phyloP scores from a whole-genome alignment of 2,888 invertebrate genomes.

The Pelosia muscerda region DNA sequence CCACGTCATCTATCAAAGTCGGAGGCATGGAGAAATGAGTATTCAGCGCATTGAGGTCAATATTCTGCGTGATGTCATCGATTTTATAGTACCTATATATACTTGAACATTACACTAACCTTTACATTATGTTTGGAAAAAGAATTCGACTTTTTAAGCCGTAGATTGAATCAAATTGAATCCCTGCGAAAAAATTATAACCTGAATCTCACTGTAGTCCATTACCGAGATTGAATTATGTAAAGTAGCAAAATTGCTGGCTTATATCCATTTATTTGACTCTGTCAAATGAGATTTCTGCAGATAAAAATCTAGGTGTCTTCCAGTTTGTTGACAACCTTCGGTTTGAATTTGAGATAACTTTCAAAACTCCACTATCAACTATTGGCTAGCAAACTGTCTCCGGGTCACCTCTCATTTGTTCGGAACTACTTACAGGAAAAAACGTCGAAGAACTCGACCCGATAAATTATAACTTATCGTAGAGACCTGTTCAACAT shows the following conservation, averaged over 20 bases:
- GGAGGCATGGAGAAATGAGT: too few relatives aligned
- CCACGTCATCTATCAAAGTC: too few relatives aligned
- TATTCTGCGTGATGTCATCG: too few relatives aligned
- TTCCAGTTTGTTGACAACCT: neutral
- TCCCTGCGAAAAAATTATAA: constrained; percentile 3
- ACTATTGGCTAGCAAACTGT: neutral
- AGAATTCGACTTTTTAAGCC: neutral
- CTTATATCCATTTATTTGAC: constrained; percentile 9
- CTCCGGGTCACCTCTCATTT: neutral
- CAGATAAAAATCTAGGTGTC: constrained; percentile 3
- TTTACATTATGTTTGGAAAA: neutral
- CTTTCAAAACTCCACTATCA: neutral
- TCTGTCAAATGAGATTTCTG: constrained; percentile 8
- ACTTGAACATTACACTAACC: constrained; percentile 3
- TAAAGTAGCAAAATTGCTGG: constrained; percentile 13
- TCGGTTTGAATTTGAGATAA: neutral
- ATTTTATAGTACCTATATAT: neutral
- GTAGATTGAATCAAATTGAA: neutral
- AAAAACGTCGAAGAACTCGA: neutral
- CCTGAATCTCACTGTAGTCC: constrained; percentile 3
- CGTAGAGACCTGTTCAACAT: neutral
- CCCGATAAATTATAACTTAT: neutral
- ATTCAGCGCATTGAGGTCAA: too few relatives aligned
- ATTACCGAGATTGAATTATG: constrained; percentile 8
- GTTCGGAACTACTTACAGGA: neutral